Evolutionary conservation across 2,888 invertebrate genomes (phyloP).

Genomic region (Nemurella pictetii): DNA sequence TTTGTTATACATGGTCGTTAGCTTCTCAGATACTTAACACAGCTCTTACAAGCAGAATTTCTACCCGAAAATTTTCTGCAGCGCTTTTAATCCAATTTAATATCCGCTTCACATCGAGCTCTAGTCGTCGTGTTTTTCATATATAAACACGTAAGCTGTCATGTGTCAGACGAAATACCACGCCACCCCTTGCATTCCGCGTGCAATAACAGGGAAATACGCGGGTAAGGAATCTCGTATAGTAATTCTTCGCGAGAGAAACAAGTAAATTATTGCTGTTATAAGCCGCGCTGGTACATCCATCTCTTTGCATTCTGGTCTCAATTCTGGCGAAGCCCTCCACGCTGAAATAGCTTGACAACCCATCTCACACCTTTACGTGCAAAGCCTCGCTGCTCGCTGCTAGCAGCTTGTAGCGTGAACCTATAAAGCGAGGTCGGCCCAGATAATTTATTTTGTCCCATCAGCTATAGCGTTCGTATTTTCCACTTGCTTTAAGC

Average conservation of each 20-base stretch:
- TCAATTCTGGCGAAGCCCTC: not conserved
- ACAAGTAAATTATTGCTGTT: conserved; percentile 24
- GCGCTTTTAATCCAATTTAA: not conserved
- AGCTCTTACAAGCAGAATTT: too few relatives aligned
- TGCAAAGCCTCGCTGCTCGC: not conserved
- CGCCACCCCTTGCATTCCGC: not conserved
- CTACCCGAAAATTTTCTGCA: not conserved
- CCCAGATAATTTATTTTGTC: not conserved
- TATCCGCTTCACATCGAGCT: not conserved
- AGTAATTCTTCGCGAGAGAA: conserved; percentile 22
- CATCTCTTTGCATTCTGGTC: conserved; percentile 5
- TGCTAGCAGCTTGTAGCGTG: too few relatives aligned
- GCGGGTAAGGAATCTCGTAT: not conserved
- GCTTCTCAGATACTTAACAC: not conserved
- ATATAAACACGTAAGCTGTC: not conserved
- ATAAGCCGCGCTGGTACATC: conserved; percentile 1
- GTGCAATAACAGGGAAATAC: not conserved
- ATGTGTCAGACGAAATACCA: not conserved
- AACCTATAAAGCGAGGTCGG: not conserved
- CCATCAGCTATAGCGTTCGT: not conserved
- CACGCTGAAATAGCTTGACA: not conserved
- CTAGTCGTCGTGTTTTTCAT: not conserved
- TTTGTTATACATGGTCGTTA: not conserved
- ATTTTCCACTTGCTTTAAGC: not conserved
- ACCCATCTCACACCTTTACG: not conserved